Evolutionary conservation across 2,113 vertebrate species (phyloP).

Genomic region (Trochalopteron elliotii): DNA sequence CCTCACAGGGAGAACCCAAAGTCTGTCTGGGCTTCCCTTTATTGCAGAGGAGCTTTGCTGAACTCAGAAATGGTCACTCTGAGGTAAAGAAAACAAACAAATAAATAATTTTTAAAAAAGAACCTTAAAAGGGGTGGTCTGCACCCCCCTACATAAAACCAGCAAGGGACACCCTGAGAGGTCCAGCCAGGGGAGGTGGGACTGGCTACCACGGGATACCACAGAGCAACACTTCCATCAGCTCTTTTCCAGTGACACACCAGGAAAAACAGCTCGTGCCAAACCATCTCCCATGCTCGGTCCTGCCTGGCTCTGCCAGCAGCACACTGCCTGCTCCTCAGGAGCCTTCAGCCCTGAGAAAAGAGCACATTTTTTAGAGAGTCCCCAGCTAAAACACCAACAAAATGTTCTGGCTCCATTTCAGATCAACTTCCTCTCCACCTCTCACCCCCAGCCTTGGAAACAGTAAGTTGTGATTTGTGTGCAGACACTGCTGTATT

Average conservation of each 20-base stretch:
- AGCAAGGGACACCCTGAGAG: not conserved
- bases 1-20: not conserved
- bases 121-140: not conserved
- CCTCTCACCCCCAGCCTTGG: not conserved
- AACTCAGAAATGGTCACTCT: not conserved
- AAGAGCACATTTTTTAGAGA: not conserved
- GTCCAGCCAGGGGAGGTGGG: not conserved
- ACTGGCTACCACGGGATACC: fast-evolving
- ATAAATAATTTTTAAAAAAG: not conserved
- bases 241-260: not conserved
- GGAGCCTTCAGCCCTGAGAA: not conserved
- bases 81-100: not conserved
- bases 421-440: constrained; percentile 12
- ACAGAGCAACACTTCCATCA: not conserved
- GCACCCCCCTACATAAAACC: fast-evolving
- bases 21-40: not conserved
- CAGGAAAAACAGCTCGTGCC: fast-evolving
- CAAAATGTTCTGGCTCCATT: not conserved
- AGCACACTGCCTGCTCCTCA: not conserved
- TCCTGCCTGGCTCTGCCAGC: not conserved
- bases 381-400: not conserved
- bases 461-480: not conserved
- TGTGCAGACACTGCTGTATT: not conserved
- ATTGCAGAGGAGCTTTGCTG: not conserved
- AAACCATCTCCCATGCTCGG: not conserved